These are phyloP conservation scores for Epizoanthus stellaris DNA, from an alignment of 92 coral and sea anemone species.

Conservation along the genomic window DNA sequence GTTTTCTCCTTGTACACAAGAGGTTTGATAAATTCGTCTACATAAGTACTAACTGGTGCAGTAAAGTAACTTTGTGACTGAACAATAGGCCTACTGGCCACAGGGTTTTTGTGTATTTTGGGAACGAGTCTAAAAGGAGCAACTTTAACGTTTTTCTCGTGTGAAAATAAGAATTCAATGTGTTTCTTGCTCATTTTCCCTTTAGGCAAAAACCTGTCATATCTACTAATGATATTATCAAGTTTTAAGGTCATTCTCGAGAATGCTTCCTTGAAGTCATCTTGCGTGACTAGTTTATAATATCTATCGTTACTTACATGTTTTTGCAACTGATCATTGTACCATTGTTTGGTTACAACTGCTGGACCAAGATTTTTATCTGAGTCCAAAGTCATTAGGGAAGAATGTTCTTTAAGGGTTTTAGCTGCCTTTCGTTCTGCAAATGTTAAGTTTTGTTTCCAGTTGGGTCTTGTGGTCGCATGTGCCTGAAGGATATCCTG, in stretches of 20 bases:
- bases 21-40: slow-evolving; percentile 17
- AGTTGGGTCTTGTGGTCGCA: slow-evolving; percentile 4
- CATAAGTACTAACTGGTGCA: slow-evolving; percentile 32
- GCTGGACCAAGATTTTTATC: slow-evolving; percentile 40
- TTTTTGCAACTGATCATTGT: neutral
- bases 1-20: neutral
- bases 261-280: slow-evolving; percentile 20
- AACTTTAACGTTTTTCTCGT: slow-evolving; percentile 1
- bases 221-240: neutral
- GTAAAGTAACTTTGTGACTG: slow-evolving; percentile 33
- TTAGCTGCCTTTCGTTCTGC: slow-evolving; percentile 23
- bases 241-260: slow-evolving; percentile 5
- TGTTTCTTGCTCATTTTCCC: slow-evolving; percentile 12
- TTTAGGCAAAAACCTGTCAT: slow-evolving; percentile 5
- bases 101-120: slow-evolving; percentile 6
- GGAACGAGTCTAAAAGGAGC: slow-evolving; percentile 26
- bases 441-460: slow-evolving; percentile 10
- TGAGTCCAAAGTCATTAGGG: slow-evolving; percentile 37
- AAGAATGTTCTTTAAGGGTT: neutral
- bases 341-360: slow-evolving; percentile 28
- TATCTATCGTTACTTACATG: slow-evolving; percentile 24
- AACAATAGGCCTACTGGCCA: slow-evolving; percentile 29
- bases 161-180: neutral
- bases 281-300: slow-evolving; percentile 31
- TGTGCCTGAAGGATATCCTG: slow-evolving; percentile 21